Conservation (phyloP, 2,797 vertebrate genomes). For the Silurus lanzhouensis region DNA sequence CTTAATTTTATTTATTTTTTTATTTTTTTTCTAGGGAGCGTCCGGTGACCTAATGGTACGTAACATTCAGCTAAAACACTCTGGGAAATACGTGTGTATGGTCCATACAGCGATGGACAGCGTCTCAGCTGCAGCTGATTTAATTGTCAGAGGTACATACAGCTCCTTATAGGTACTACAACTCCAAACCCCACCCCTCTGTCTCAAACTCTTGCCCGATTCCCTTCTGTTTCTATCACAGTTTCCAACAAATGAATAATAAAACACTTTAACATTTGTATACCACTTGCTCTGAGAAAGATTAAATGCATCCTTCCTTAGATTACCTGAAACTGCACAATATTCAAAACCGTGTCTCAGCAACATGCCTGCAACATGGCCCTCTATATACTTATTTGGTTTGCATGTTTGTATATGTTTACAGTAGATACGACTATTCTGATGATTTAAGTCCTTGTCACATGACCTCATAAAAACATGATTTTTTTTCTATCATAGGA, state of each 20-base stretch:
- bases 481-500: slow-evolving; percentile 65
- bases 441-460: not conserved
- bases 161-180: slow-evolving; percentile 1
- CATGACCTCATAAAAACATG: not conserved
- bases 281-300: not conserved
- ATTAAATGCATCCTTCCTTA: not conserved
- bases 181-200: not conserved
- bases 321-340: not conserved
- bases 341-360: not conserved
- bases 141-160: slow-evolving; percentile 84
- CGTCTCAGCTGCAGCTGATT: slow-evolving; percentile 78
- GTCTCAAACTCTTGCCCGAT: slow-evolving; percentile 62
- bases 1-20: not conserved
- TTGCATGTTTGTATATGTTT: not conserved
- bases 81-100: slow-evolving; percentile 84
- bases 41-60: slow-evolving; percentile 89
- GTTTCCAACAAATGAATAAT: slow-evolving; percentile 53
- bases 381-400: not conserved
- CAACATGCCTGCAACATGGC: not conserved
- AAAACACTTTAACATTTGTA: slow-evolving; percentile 39
- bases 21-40: slow-evolving; percentile 72
- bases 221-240: slow-evolving; percentile 50
- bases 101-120: slow-evolving; percentile 83
- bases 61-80: slow-evolving; percentile 86
- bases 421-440: not conserved